Evolutionary conservation across 2,113 vertebrate species (phyloP).

Genomic region (Diadophis punctatus): DNA sequence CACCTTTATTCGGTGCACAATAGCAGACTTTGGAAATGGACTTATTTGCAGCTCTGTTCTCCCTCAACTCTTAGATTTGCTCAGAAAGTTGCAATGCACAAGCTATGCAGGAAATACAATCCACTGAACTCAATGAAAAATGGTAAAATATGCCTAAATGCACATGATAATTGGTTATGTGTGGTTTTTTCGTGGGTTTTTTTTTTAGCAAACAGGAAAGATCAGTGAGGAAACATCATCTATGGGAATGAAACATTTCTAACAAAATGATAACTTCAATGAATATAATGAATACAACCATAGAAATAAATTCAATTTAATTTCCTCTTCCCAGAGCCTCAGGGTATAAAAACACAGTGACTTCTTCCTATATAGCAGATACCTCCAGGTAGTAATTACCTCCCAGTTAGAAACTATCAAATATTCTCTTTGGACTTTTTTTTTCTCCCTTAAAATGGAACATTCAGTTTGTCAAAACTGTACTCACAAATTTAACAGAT

Average conservation of each 20-base stretch:
- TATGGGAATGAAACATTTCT: constrained; percentile 19
- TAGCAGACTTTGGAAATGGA: background rate
- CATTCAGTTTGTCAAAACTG: rapidly evolving
- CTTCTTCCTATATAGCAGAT: constrained; percentile 27
- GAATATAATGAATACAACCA: constrained; percentile 40
- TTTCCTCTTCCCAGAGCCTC: background rate
- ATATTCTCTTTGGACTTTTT: background rate
- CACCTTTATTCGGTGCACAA: background rate
- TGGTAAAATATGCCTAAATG: background rate
- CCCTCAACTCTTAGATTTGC: background rate
- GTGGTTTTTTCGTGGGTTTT: background rate
- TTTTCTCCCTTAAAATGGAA: background rate
- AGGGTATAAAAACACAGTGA: background rate
- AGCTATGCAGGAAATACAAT: background rate
- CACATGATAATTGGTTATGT: background rate
- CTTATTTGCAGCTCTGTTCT: background rate
- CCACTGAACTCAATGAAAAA: background rate
- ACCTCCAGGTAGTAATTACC: background rate
- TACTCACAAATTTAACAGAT: background rate
- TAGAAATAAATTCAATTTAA: constrained; percentile 31
- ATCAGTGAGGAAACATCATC: constrained; percentile 18
- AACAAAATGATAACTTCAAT: constrained; percentile 21
- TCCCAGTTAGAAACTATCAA: background rate
- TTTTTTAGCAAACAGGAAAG: constrained; percentile 22
- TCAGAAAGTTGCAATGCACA: background rate